Evolutionary conservation across 1,140 invertebrate species (phyloP), one percentile per base, ranked within the genome.

Genomic region (Cyclargus thomasi): DNA sequence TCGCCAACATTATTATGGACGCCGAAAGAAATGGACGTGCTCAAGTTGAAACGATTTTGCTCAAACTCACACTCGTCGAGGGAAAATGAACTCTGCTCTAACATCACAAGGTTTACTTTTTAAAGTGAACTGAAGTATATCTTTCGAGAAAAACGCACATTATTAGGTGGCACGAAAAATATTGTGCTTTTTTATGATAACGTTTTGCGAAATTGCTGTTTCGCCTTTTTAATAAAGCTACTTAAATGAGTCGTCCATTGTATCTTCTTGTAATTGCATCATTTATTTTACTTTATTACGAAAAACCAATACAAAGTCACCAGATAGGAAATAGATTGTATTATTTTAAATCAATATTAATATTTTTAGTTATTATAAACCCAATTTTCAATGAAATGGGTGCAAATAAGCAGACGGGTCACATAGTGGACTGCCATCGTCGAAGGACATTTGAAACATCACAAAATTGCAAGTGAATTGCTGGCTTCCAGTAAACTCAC

Each of bases 1-100:
- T 90, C 85, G 81, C 82, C 83, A 81, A 86, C 87, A 90, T 90
- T 90, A 90, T 88, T 85, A 83, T 82, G 81, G 82, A 80, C 85
- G 86, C 80, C 77, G 79, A 82, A 90, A 88, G 85, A 83, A 90
- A 88, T 90, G 83, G 83, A 84, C 81, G 76, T 81, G 80, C 79
- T 85, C 77, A 79, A 82, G 68, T 79, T 77, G 75, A 84, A 90
- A 83, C 76, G 77, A 84, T 80, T 74, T 62, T 62, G 71, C 57
- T 67, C 69, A 22, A 67, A 29, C 8, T 62, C 62, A 59, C 21
- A 62, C 35, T 53, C 55, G 65, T 39, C 55, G 47, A 55, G 57
- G 71, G 21, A 77, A 77, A 82, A 74, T 47, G 29, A 67, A 69
- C 78, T 75, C 71, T 6, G 0, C 63, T n/a, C 18, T 20, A 11